Percentiles rank a stretch among this genome's conserved stretches.
Evolutionary conservation across 2,797 vertebrate species (phyloP).

Genomic region (Antrozous pallidus): DNA sequence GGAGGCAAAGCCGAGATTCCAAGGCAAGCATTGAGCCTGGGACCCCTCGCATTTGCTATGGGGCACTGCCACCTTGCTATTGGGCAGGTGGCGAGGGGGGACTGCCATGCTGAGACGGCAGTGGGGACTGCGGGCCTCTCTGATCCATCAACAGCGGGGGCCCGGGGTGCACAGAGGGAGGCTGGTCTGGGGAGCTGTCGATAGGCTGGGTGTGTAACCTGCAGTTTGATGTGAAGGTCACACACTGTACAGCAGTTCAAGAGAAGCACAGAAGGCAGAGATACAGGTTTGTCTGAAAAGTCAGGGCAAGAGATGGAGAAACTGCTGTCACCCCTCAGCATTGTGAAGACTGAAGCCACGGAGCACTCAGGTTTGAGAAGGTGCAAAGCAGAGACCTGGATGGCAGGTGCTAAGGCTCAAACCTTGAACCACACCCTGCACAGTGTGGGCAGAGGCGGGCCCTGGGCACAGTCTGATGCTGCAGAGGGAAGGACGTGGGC

Average conservation of each 20-base stretch:
- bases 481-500: rapidly evolving
- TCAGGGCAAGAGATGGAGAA: not conserved
- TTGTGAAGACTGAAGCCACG: not conserved
- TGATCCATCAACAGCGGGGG: not conserved
- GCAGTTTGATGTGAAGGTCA: not conserved
- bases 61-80: too few species aligned
- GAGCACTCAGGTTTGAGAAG: not conserved
- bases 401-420: not conserved
- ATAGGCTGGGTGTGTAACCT: not conserved
- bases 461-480: not conserved
- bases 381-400: not conserved
- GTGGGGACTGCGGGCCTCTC: not conserved
- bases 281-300: not conserved
- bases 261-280: not conserved
- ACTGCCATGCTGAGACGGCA: not conserved
- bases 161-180: not conserved
- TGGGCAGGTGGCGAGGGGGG: rapidly evolving
- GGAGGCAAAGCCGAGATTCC: not conserved
- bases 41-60: rapidly evolving
- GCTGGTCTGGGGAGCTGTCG: not conserved
- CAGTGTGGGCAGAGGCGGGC: not conserved
- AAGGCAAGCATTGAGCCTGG: not conserved
- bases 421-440: not conserved
- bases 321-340: not conserved
- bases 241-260: not conserved